A percentile compares a stretch with the other conserved stretches of the same genome.
Evolutionary conservation across 1,140 invertebrate genomes (phyloP).

Genomic region (Myzus persicae): DNA sequence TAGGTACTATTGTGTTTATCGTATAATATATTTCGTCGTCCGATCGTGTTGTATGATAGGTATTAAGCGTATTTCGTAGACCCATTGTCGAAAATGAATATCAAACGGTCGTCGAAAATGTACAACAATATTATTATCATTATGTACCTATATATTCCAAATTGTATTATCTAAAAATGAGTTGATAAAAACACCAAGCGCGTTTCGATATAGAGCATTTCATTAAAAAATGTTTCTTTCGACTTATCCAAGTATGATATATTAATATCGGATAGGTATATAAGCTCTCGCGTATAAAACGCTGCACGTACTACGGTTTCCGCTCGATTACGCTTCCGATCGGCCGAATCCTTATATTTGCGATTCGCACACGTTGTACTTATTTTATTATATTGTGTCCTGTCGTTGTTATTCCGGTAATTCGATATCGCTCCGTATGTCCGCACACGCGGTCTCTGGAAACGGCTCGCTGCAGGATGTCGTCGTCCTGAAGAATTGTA

Average conservation of each 20-base stretch:
- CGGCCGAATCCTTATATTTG: constrained; percentile 27
- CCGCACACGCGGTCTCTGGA: neutral
- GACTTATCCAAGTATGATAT: neutral
- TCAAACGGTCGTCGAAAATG: too few species aligned
- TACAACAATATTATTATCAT: too few species aligned
- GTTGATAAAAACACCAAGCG: neutral
- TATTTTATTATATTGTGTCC: neutral
- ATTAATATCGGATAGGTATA: neutral
- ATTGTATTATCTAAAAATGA: neutral
- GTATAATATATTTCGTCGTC: neutral
- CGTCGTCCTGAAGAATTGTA: neutral
- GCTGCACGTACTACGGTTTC: neutral
- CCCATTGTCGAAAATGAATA: too few species aligned
- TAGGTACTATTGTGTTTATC: neutral
- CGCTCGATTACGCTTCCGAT: constrained; percentile 30
- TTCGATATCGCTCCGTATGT: neutral
- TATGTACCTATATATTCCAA: too few species aligned
- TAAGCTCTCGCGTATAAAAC: neutral
- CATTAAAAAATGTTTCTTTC: neutral
- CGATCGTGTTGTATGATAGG: too few species aligned
- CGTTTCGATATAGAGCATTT: neutral
- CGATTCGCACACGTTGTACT: neutral
- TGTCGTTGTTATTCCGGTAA: neutral
- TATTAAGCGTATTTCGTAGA: too few species aligned
- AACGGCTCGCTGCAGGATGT: neutral